phyloP scores from a whole-genome alignment of 2,113 vertebrate species.

The Phrynocephalus versicolor region DNA sequence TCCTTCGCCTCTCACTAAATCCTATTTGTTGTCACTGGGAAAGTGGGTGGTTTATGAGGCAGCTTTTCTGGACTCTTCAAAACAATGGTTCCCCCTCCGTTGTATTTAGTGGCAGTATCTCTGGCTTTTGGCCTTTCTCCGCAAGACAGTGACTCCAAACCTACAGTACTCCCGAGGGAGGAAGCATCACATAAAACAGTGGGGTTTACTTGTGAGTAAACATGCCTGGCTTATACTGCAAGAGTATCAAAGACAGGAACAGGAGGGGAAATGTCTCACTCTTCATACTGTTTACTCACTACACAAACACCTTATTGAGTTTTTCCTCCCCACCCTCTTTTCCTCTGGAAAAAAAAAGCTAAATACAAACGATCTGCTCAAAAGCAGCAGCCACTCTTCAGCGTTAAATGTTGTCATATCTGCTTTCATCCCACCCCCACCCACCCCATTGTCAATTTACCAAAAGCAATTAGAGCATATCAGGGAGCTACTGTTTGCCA shows the following conservation, averaged over 20 bases:
- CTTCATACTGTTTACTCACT: not conserved
- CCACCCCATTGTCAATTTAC: constrained; percentile 45
- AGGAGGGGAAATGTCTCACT: not conserved
- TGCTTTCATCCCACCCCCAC: constrained; percentile 16
- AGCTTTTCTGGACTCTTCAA: no score
- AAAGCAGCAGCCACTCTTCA: constrained; percentile 46
- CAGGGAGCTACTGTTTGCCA: constrained; percentile 51
- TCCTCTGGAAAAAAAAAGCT: constrained; percentile 40
- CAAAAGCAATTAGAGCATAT: constrained; percentile 43
- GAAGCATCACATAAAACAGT: not conserved
- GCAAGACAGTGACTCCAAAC: no score
- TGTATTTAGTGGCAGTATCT: not conserved
- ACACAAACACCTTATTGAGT: not conserved
- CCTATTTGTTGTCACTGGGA: no score
- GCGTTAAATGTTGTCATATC: constrained; percentile 38
- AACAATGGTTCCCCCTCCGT: no score
- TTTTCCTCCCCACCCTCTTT: not conserved
- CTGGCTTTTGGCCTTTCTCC: not conserved
- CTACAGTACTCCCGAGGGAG: not conserved
- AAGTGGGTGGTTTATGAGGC: no score
- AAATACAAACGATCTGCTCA: constrained; percentile 47
- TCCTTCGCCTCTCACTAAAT: no score
- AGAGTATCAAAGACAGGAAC: not conserved
- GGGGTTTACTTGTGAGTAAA: not conserved
- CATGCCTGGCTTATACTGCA: no score